Percentiles rank a stretch among this genome's conserved stretches.
phyloP scores from a whole-genome alignment of 2,113 vertebrate species.

The Heteronetta atricapilla region DNA sequence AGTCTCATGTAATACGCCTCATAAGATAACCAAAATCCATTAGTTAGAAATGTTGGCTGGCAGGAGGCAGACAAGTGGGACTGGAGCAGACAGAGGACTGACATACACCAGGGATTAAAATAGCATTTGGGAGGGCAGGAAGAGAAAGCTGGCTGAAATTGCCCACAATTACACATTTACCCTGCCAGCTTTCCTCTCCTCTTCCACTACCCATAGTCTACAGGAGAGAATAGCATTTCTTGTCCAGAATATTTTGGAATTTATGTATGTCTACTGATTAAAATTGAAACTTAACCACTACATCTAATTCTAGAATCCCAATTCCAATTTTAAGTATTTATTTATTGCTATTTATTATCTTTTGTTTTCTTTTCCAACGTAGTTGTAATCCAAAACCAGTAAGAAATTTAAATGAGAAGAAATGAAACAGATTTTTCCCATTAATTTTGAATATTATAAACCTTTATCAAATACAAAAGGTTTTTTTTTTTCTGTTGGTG shows the following conservation, averaged over 20 bases:
- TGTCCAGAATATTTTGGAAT: neutral
- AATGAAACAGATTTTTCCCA: neutral
- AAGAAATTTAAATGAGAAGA: neutral
- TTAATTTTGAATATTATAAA: neutral
- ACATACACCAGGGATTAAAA: neutral
- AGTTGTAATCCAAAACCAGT: neutral
- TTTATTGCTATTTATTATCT: neutral
- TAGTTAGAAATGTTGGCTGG: neutral
- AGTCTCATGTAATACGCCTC: neutral
- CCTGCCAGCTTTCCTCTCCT: neutral
- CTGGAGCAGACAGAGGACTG: neutral
- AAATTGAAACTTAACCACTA: neutral
- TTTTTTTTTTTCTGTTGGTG: fast-evolving
- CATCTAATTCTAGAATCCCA: neutral
- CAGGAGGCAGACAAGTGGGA: neutral
- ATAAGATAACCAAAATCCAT: neutral
- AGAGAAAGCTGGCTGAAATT: neutral
- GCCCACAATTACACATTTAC: neutral
- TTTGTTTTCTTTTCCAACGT: neutral
- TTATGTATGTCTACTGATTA: neutral
- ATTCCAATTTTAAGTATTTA: neutral
- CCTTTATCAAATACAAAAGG: neutral
- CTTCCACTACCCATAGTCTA: neutral
- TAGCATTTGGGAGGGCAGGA: neutral
- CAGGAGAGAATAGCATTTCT: neutral